A percentile compares a stretch with the other conserved stretches of the same genome.
Evolutionary conservation across 1,140 invertebrate species (phyloP).

Genomic region (Magallana gigas): DNA sequence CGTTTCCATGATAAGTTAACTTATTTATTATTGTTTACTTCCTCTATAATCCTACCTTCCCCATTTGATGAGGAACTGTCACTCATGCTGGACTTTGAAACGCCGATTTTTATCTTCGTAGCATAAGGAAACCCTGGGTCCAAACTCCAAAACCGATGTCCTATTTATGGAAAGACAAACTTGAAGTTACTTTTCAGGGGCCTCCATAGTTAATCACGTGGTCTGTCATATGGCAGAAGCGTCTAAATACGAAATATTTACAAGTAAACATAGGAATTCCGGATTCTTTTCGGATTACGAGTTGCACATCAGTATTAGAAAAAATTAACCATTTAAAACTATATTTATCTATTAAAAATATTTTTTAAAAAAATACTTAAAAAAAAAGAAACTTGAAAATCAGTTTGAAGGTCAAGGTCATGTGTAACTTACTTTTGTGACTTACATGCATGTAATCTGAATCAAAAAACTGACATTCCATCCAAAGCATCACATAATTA

Average conservation of each 20-base stretch:
- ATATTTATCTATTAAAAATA: no score
- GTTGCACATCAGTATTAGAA: no score
- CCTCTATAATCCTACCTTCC: conserved; percentile 26
- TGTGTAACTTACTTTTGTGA: no score
- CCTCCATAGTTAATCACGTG: conserved; percentile 35
- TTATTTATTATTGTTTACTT: conserved; percentile 21
- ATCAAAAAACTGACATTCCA: no score
- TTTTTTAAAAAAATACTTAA: no score
- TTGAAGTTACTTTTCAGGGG: neutral
- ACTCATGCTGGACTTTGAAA: conserved; percentile 31
- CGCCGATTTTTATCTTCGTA: conserved; percentile 27
- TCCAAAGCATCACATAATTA: no score
- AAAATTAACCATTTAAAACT: no score
- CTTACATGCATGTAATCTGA: no score
- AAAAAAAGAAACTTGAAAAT: no score
- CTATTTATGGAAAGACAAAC: conserved; percentile 34
- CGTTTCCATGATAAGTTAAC: neutral
- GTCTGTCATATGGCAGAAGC: conserved; percentile 14
- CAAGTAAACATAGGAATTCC: neutral
- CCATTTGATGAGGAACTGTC: conserved; percentile 35
- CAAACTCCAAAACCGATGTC: conserved; percentile 23
- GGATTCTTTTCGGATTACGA: neutral
- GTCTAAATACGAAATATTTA: neutral
- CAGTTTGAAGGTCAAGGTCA: no score
- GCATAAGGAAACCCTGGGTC: conserved; percentile 6